A percentile compares a stretch with the other conserved stretches of the same genome.
phyloP scores from a whole-genome alignment of 2,113 vertebrate genomes.

The Oreochromis niloticus region DNA sequence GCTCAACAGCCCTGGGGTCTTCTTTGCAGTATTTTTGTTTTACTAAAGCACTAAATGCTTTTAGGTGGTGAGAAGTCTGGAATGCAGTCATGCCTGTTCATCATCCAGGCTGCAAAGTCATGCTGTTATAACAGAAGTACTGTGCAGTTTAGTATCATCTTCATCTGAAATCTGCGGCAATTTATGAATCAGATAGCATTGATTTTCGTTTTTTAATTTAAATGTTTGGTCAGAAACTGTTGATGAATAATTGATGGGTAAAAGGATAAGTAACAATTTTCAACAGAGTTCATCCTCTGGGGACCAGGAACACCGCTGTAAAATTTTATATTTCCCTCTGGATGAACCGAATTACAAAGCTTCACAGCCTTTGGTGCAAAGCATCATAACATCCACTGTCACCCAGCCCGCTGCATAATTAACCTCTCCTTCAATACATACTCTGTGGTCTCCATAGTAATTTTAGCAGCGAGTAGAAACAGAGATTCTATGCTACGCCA shows the following conservation, averaged over 20 bases:
- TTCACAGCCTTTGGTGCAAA: background rate
- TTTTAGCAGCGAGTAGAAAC: background rate
- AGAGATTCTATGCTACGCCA: background rate
- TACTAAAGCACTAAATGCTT: background rate
- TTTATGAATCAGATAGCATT: background rate
- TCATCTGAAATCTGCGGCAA: background rate
- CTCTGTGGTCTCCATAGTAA: background rate
- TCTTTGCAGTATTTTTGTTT: background rate
- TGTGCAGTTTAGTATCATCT: background rate
- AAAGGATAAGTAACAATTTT: background rate
- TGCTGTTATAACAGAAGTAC: background rate
- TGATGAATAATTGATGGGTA: background rate
- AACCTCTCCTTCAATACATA: background rate
- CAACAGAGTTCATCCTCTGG: background rate
- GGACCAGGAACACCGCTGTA: background rate
- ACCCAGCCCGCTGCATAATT: background rate
- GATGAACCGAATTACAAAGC: background rate
- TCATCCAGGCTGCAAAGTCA: background rate
- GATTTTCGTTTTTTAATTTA: background rate
- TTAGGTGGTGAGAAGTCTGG: background rate
- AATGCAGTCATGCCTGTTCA: background rate
- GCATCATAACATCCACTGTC: background rate
- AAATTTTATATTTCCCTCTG: background rate
- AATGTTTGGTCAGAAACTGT: background rate
- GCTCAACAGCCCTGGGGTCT: background rate